Base-by-base conservation (phyloP, 2,113 vertebrate genomes). In the Dasyornis broadbenti region DNA sequence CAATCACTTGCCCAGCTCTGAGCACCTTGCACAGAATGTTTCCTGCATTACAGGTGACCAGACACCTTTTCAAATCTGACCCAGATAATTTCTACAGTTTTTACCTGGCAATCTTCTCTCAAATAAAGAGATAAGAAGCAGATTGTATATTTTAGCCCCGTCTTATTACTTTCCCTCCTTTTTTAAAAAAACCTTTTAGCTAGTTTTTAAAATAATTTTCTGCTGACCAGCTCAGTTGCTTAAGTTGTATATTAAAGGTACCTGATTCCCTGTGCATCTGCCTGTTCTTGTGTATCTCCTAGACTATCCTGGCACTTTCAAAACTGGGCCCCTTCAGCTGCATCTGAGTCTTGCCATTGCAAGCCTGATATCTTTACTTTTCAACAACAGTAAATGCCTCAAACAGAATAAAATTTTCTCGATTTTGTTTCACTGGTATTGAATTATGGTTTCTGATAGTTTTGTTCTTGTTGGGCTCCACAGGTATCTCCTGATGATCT, bases 101-200 rank as follows among this genome's bases (percentile, higher is more conserved):
- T 52, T 18, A 64, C 35, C 23, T 10, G 39, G 21, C 15, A 57
- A 26, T 17, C 2, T 8, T 39, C 24, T 57, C 53, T 77, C 63
- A 53, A 82, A 83, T 20, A 76, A 64, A 72, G 72, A 30, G 11
- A 45, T 15, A 59, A 60, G 9, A 7, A 82, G 18, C 11, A 60
- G 30, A 12, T 23, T 35, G 13, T 24, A 12, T n/a, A 37, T 81
- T 94, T 92, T 53, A 71, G 9, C 5, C 7, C 1, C 2, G 37
- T 6, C 4, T 3, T n/a, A 49, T 49, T 49, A 47, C 16, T 4
- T 1, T 1, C 2, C 6, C 2, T 11, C 1, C 2, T 18, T 56
- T 56, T 71, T 6, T 9, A 21, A 28, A 8, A 59, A 40, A 57
- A 26, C 10, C 1, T 56, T 88, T 77, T 27, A 33, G 3, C 8